Evolutionary conservation across 1,140 invertebrate species (phyloP), one percentile per base, ranked within the genome.

Genomic region (Leptonema lineaticorne): DNA sequence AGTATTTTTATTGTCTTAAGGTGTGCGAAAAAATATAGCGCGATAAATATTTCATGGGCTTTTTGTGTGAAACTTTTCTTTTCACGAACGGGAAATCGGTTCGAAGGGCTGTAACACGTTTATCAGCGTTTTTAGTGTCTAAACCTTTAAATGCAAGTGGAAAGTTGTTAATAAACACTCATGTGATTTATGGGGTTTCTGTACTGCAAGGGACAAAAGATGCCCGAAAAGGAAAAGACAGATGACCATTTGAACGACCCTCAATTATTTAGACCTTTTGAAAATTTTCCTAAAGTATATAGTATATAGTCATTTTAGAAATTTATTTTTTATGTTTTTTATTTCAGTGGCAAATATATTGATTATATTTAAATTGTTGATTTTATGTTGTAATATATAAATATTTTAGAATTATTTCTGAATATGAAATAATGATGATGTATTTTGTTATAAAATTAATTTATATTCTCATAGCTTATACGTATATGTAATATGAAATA

Each of bases 1-100:
- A 24, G 50, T 53, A 53, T 53, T 53, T 53, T 53, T 53, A 53
- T 53, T 53, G 50, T 53, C 50, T 53, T 53, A 53, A 53, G 50
- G 50, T 22, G 50, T 14, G 50, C 22, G 50, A 53, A 53, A 53
- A 53, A 53, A 53, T 53, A 53, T 53, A 53, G 50, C 50, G 22
- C 50, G 50, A 53, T 53, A 53, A 53, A 53, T 53, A 53, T 53
- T 53, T 53, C 50, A 53, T 53, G 50, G 50, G 50, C 20, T 24
- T 26, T 53, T 53, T 24, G 50, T 22, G 50, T 53, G 50, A 53
- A 53, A 20, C 50, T 14, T 26, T n/a, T n/a, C n/a, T n/a, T n/a
- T n/a, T n/a, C 8, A 24, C 20, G 50, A 53, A 53, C 27, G 50
- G 20, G 50, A 53, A n/a, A 53, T 53, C 50, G 50, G 22, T 53